phyloP scores from a whole-genome alignment of 1,140 invertebrate genomes.

The Aphaenogaster rudis region DNA sequence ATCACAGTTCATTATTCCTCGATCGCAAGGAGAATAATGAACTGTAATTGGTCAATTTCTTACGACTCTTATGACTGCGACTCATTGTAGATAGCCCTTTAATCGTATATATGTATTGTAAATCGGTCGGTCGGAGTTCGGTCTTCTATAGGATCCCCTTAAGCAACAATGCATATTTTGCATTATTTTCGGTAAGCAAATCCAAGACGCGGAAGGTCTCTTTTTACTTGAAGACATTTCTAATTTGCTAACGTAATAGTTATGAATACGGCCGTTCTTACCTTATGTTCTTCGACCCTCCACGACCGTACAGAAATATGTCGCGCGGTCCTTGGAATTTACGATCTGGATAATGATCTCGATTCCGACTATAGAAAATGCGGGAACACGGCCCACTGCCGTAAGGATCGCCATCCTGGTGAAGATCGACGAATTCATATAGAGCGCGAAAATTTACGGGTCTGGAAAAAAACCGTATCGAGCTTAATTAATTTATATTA shows the following conservation, averaged over 20 bases:
- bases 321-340: slow-evolving; percentile 92
- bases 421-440: slow-evolving; percentile 96
- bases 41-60: too few relatives aligned
- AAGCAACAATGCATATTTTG: neutral
- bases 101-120: too few relatives aligned
- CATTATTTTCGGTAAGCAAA: neutral
- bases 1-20: too few relatives aligned
- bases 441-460: slow-evolving; percentile 94
- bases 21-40: too few relatives aligned
- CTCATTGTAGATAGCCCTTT: too few relatives aligned
- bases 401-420: slow-evolving; percentile 93
- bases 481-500: neutral
- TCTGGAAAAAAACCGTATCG: slow-evolving; percentile 85
- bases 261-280: slow-evolving; percentile 77
- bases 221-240: neutral
- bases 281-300: slow-evolving; percentile 93
- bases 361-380: slow-evolving; percentile 89
- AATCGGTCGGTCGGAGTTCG: too few relatives aligned
- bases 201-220: neutral
- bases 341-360: slow-evolving; percentile 87
- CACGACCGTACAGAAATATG: slow-evolving; percentile 95
- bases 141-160: too few relatives aligned
- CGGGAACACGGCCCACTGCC: slow-evolving; percentile 90
- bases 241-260: slow-evolving; percentile 2
- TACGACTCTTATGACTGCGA: too few relatives aligned